Conservation (phyloP, 2,888 invertebrate genomes). For the Oxycera nigricornis region DNA sequence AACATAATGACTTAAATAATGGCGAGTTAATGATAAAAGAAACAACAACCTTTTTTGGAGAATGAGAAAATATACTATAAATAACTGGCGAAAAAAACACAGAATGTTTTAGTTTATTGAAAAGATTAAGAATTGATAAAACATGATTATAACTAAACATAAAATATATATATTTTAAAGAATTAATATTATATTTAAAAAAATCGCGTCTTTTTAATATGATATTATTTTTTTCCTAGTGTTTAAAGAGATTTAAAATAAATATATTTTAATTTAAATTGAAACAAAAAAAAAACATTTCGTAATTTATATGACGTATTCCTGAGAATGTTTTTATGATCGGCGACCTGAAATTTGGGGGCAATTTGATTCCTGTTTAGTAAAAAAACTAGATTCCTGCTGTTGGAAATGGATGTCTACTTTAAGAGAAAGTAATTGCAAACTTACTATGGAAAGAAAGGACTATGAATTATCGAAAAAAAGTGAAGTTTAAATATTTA, state of each 20-base stretch:
- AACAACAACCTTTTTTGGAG: slow-evolving; percentile 12
- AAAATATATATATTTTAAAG: slow-evolving; percentile 46
- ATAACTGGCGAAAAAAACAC: neutral
- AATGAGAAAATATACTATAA: slow-evolving; percentile 30
- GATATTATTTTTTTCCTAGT: slow-evolving; percentile 23
- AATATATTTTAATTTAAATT: slow-evolving; percentile 35
- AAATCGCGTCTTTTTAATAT: slow-evolving; percentile 31
- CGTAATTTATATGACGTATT: no score
- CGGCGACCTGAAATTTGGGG: no score
- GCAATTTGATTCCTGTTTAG: no score
- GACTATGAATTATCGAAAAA: no score
- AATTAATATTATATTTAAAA: slow-evolving; percentile 34
- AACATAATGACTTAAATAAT: neutral
- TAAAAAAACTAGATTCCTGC: no score
- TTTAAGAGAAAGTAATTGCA: no score
- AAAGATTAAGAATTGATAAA: slow-evolving; percentile 41
- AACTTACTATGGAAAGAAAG: no score
- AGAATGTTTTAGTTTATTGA: slow-evolving; percentile 42
- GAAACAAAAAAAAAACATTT: no score
- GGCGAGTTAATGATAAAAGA: neutral
- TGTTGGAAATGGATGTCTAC: no score
- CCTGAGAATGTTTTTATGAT: no score
- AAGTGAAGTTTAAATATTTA: no score
- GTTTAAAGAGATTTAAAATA: slow-evolving; percentile 1
- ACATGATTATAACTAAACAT: slow-evolving; percentile 32